A percentile compares a stretch with the other conserved stretches of the same genome.
These are phyloP conservation scores for Rhea pennata DNA, from an alignment of 2,113 vertebrate genomes.

Conservation along the genomic window DNA sequence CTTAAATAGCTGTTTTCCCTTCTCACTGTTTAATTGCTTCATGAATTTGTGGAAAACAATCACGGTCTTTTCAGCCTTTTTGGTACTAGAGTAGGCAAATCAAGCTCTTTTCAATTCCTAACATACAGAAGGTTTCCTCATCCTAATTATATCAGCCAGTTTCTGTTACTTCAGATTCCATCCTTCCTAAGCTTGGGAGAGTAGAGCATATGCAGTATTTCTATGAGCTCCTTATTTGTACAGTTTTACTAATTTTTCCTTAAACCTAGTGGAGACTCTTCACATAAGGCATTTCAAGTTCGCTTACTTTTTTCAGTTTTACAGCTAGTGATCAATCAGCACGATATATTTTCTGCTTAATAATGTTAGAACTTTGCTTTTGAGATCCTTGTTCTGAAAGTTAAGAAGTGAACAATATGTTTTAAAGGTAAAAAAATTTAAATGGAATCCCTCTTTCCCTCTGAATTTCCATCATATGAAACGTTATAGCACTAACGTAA, in stretches of 20 bases:
- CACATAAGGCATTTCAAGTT: background rate
- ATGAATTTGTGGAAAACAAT: background rate
- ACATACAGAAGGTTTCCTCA: background rate
- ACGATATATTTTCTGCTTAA: background rate
- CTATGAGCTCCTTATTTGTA: background rate
- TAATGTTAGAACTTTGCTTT: background rate
- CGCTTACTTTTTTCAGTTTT: background rate
- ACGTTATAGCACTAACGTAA: background rate
- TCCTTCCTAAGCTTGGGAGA: background rate
- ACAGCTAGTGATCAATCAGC: background rate
- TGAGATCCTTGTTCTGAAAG: background rate
- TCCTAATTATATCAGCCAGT: background rate
- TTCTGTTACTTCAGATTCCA: background rate
- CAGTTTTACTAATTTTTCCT: background rate
- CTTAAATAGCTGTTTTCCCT: background rate
- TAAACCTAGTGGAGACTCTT: background rate
- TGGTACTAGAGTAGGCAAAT: background rate
- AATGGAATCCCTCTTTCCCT: background rate
- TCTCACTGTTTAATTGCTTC: background rate
- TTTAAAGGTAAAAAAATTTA: background rate
- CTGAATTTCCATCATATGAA: background rate
- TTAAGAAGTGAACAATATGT: background rate
- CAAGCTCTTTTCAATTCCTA: background rate
- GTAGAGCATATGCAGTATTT: background rate
- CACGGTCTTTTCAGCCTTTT: background rate